A percentile compares a stretch with the other conserved stretches of the same genome.
These are phyloP conservation scores for Drosophila mercatorum DNA, from an alignment of 2,888 invertebrate genomes.

Conservation along the genomic window DNA sequence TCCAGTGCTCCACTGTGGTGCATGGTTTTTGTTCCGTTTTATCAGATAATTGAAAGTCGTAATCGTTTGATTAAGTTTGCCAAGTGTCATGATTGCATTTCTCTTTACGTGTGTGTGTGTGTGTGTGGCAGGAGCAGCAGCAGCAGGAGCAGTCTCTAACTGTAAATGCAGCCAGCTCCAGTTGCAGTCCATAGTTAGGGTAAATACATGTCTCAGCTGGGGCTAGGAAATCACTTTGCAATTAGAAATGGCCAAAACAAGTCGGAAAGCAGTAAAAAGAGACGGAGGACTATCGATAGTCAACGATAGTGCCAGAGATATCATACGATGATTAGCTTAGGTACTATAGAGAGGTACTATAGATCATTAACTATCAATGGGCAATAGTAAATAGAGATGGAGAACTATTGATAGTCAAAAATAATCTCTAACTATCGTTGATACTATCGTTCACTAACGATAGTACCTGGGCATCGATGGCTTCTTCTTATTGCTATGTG, in stretches of 20 bases:
- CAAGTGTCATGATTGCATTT: slow-evolving; percentile 73
- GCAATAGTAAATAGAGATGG: too few relatives aligned
- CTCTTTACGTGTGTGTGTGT: slow-evolving; percentile 15
- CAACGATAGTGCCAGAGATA: too few relatives aligned
- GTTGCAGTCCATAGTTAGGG: slow-evolving; percentile 4
- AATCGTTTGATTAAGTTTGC: slow-evolving; percentile 78
- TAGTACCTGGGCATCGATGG: too few relatives aligned
- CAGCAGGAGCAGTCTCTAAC: neutral
- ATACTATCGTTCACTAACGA: too few relatives aligned
- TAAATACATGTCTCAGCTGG: slow-evolving; percentile 5
- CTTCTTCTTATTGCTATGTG: too few relatives aligned
- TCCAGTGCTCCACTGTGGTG: slow-evolving; percentile 27
- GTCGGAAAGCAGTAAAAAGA: too few relatives aligned
- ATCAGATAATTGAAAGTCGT: slow-evolving; percentile 80
- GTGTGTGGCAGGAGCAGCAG: neutral
- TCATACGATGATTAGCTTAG: too few relatives aligned
- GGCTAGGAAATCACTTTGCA: neutral
- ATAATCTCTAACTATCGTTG: too few relatives aligned
- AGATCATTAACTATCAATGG: too few relatives aligned
- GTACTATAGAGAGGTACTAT: too few relatives aligned
- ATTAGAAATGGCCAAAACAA: neutral
- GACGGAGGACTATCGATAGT: too few relatives aligned
- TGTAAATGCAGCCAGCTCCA: neutral
- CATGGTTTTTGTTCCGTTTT: slow-evolving; percentile 59
- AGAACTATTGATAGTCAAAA: too few relatives aligned